These are phyloP conservation scores for Lophotriccus pileatus DNA, from an alignment of 2,797 vertebrate species.

Conservation along the genomic window DNA sequence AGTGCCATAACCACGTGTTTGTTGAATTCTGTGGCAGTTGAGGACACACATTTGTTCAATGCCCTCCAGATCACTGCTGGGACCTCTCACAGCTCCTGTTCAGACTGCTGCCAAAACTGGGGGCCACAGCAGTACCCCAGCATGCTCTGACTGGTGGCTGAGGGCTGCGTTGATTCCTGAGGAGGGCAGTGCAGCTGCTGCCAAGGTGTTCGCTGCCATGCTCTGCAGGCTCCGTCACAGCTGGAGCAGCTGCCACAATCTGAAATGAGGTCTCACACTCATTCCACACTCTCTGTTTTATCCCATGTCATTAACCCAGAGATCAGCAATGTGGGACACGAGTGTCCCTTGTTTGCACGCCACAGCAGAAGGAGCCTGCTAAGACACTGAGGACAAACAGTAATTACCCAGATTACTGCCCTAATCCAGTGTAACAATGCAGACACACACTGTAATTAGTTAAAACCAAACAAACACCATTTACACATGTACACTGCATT, in stretches of 20 bases:
- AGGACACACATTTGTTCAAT: neutral
- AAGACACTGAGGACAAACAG: neutral
- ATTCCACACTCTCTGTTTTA: neutral
- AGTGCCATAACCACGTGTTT: rapidly evolving
- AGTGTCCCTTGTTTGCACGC: neutral
- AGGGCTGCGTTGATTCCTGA: neutral
- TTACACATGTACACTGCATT: neutral
- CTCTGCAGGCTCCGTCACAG: neutral
- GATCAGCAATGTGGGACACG: neutral
- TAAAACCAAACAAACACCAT: neutral
- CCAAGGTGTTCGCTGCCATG: neutral
- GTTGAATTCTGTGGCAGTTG: neutral
- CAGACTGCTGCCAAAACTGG: neutral
- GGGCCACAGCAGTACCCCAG: neutral
- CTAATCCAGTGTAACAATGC: neutral
- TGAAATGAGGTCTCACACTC: neutral
- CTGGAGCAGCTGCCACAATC: neutral
- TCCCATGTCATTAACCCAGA: neutral
- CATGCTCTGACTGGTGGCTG: too few species aligned
- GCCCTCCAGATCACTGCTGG: neutral
- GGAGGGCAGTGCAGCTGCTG: neutral
- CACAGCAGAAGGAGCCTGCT: neutral
- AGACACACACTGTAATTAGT: neutral
- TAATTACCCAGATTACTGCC: slow-evolving; percentile 23
- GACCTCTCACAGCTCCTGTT: neutral